Evolutionary conservation across 2,797 vertebrate genomes (phyloP).

Genomic region (Pipistrellus kuhlii): DNA sequence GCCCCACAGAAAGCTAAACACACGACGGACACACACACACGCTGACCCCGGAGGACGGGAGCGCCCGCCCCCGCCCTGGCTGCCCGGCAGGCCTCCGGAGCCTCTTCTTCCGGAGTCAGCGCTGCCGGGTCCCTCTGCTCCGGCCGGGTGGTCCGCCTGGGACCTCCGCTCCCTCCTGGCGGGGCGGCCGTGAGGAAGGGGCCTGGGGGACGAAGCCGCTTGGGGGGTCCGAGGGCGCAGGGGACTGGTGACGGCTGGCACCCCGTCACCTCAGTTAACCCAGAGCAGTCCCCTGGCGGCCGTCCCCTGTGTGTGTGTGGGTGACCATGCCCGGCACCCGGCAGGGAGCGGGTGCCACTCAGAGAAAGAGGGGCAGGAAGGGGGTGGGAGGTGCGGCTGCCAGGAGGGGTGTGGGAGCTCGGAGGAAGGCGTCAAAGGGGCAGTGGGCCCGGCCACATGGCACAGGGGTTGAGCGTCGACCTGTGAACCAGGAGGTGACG

Average conservation of each 20-base stretch:
- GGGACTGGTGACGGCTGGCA: background rate
- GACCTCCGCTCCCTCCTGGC: background rate
- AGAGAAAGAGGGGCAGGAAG: background rate
- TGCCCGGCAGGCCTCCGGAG: background rate
- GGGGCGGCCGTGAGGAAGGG: background rate
- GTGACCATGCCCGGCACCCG: fast-evolving
- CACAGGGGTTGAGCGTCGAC: no score
- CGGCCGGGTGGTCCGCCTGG: background rate
- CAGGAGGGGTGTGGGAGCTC: no score
- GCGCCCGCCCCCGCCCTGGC: no score
- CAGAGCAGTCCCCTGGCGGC: background rate
- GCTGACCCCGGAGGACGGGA: background rate
- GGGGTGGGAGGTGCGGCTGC: fast-evolving
- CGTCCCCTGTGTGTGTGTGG: fast-evolving
- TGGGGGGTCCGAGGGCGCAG: background rate
- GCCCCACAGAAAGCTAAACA: background rate
- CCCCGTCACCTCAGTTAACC: background rate
- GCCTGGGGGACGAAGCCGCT: fast-evolving
- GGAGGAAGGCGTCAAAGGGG: background rate
- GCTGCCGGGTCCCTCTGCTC: background rate
- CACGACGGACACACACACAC: no score
- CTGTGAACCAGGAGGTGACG: no score
- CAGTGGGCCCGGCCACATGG: no score
- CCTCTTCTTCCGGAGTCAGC: background rate
- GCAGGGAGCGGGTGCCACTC: background rate